phyloP scores from a whole-genome alignment of 2,888 invertebrate genomes.

The Drosophila paramelanica region DNA sequence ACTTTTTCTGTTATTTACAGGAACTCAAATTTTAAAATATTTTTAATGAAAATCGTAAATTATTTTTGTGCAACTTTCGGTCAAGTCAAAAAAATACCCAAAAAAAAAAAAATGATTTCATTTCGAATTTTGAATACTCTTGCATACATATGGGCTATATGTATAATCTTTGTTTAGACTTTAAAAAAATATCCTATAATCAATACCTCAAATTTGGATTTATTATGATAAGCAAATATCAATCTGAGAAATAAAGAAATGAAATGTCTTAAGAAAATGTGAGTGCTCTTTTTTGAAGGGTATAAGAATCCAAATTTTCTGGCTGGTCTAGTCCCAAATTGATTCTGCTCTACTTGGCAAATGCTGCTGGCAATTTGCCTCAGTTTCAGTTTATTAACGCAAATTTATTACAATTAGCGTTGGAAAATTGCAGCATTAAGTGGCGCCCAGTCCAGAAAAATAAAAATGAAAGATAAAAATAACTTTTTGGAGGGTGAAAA shows the following conservation, averaged over 20 bases:
- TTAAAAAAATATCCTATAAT: no score
- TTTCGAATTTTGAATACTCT: neutral
- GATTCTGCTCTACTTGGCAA: constrained; percentile 41
- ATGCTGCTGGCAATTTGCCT: constrained; percentile 65
- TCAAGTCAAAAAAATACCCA: constrained; percentile 7
- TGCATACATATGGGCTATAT: neutral
- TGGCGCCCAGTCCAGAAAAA: constrained; percentile 28
- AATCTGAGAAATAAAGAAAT: no score
- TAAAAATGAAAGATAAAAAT: constrained; percentile 30
- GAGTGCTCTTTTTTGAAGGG: neutral
- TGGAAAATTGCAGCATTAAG: constrained; percentile 56
- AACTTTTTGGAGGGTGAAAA: constrained; percentile 49
- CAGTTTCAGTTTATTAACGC: constrained; percentile 70
- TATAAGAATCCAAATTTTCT: constrained; percentile 13
- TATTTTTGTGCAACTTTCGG: constrained; percentile 21
- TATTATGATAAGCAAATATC: no score
- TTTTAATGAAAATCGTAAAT: constrained; percentile 49
- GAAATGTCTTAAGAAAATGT: neutral
- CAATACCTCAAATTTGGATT: no score
- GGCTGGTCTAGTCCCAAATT: constrained; percentile 8
- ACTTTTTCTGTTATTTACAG: constrained; percentile 4
- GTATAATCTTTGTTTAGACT: neutral
- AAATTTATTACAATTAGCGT: constrained; percentile 77
- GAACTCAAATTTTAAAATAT: constrained; percentile 30
- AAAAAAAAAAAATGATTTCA: neutral